These are phyloP conservation scores for Drosophila nasuta DNA, from an alignment of 1,140 invertebrate genomes.

Conservation along the genomic window DNA sequence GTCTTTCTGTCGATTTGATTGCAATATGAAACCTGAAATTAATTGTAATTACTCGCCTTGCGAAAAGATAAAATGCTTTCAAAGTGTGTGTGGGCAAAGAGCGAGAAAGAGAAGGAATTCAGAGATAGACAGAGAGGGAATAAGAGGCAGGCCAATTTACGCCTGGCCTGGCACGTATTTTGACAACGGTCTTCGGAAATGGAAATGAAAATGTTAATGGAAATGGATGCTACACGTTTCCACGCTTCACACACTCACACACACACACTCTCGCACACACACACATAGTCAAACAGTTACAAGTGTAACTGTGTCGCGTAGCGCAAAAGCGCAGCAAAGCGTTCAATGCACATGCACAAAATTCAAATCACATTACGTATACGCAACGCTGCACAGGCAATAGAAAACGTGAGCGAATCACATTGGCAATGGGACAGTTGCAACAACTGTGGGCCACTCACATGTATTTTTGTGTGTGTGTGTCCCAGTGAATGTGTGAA, in stretches of 20 bases:
- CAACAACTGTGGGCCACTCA: conserved; percentile 2
- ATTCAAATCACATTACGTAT: conserved; percentile 80
- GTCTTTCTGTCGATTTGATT: conserved; percentile 62
- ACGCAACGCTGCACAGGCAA: conserved; percentile 66
- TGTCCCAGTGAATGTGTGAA: no score
- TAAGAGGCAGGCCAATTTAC: conserved; percentile 39
- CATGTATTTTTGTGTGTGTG: neutral
- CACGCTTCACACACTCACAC: conserved; percentile 1
- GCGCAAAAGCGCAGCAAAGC: conserved; percentile 47
- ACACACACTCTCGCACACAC: neutral
- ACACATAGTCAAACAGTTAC: neutral
- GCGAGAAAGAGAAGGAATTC: neutral
- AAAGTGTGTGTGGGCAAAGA: conserved; percentile 6
- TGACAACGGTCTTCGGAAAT: conserved; percentile 35
- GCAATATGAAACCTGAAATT: conserved; percentile 78
- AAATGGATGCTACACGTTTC: conserved; percentile 29
- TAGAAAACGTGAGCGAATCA: conserved; percentile 52
- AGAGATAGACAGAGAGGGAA: neutral
- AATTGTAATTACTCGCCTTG: conserved; percentile 66
- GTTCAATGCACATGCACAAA: conserved; percentile 73
- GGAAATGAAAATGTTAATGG: conserved; percentile 38
- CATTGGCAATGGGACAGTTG: conserved; percentile 31
- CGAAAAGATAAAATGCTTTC: conserved; percentile 51
- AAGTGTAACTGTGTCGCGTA: conserved; percentile 6
- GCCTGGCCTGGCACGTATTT: conserved; percentile 57